These are phyloP conservation scores for Steatornis caripensis DNA, from an alignment of 2,113 vertebrate species.

Conservation along the genomic window DNA sequence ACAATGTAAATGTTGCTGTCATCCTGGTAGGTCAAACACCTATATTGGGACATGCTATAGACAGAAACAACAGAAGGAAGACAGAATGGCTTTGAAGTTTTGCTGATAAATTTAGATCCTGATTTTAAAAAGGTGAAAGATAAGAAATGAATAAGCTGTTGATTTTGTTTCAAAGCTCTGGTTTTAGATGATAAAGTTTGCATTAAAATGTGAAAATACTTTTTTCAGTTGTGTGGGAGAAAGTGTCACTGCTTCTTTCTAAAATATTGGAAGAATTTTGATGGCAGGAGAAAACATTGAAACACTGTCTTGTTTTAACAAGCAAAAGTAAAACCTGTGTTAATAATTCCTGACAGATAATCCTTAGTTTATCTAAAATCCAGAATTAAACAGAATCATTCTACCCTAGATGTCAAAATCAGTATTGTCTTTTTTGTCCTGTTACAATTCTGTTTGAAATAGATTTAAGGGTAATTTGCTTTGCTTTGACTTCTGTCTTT, in stretches of 20 bases:
- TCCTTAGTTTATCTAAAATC: background rate
- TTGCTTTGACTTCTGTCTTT: conserved; percentile 15
- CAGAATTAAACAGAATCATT: background rate
- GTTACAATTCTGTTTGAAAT: background rate
- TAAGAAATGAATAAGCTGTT: background rate
- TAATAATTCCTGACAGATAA: background rate
- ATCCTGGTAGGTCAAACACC: background rate
- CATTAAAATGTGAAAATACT: background rate
- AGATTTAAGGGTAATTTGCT: background rate
- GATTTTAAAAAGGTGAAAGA: background rate
- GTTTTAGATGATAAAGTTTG: background rate
- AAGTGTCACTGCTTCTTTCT: background rate
- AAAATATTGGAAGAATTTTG: background rate
- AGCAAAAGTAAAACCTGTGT: background rate
- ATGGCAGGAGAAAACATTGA: background rate
- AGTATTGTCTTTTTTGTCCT: background rate
- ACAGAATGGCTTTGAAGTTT: background rate
- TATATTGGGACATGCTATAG: background rate
- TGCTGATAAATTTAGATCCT: background rate
- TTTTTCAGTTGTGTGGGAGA: background rate
- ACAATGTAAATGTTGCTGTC: background rate
- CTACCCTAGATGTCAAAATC: conserved; percentile 13
- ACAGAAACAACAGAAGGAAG: background rate
- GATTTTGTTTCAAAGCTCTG: background rate
- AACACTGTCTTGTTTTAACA: background rate